A percentile compares a stretch with the other conserved stretches of the same genome.
phyloP scores from a whole-genome alignment of 2,113 vertebrate species.

The Ardeotis arabs region DNA sequence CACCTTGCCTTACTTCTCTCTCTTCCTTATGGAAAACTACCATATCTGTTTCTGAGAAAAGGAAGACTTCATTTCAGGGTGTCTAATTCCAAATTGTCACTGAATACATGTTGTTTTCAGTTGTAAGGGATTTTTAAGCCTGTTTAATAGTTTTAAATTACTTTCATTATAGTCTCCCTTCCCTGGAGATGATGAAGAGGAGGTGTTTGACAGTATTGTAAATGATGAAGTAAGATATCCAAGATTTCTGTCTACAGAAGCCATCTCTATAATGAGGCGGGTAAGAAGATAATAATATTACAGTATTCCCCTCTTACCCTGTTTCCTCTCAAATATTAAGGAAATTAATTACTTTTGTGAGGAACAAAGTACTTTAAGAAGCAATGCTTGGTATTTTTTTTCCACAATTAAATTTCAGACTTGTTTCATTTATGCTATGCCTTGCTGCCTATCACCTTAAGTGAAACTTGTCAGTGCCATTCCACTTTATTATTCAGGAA shows the following conservation, averaged over 20 bases:
- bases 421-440: neutral
- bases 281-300: slow-evolving; percentile 71
- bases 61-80: neutral
- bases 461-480: neutral
- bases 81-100: neutral
- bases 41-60: neutral
- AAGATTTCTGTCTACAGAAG: slow-evolving; percentile 95
- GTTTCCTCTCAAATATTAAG: neutral
- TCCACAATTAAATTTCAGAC: neutral
- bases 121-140: neutral
- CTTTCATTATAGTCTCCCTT: slow-evolving; percentile 87
- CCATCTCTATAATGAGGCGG: slow-evolving; percentile 98
- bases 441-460: neutral
- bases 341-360: neutral
- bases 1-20: neutral
- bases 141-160: neutral
- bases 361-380: neutral
- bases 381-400: fast-evolving
- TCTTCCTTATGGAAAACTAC: neutral
- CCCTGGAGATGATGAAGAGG: slow-evolving; percentile 97
- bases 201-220: slow-evolving; percentile 99
- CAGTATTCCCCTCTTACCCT: neutral
- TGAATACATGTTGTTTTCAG: neutral
- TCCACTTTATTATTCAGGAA: neutral
- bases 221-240: slow-evolving; percentile 99